Percentiles rank a stretch among this genome's conserved stretches.
phyloP scores from a whole-genome alignment of 2,888 invertebrate species.

The Stomorhina lunata region DNA sequence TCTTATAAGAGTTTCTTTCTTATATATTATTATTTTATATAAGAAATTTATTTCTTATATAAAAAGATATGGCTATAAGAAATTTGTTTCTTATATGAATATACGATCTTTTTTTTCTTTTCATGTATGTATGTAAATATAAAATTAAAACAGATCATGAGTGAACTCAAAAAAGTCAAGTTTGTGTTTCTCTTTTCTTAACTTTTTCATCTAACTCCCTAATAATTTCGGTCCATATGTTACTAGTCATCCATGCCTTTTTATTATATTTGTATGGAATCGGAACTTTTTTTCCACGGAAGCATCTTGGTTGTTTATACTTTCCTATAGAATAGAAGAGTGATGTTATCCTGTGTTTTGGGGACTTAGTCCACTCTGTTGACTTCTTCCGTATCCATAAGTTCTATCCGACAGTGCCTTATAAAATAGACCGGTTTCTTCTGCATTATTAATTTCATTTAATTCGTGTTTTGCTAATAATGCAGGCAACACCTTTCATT shows the following conservation, averaged over 20 bases:
- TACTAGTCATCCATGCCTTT: slow-evolving; percentile 32
- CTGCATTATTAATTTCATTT: background rate
- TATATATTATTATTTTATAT: background rate
- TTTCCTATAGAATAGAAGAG: slow-evolving; percentile 8
- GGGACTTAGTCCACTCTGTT: too few species aligned
- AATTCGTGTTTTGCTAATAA: background rate
- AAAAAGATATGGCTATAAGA: background rate
- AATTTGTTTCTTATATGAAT: slow-evolving; percentile 23
- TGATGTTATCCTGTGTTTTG: background rate
- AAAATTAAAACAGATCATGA: too few species aligned
- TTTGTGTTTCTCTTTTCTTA: slow-evolving; percentile 2
- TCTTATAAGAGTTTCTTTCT: slow-evolving; percentile 9
- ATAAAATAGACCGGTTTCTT: background rate
- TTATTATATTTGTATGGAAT: slow-evolving; percentile 25
- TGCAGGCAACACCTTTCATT: background rate
- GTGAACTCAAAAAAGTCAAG: too few species aligned
- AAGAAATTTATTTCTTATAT: background rate
- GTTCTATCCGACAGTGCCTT: background rate
- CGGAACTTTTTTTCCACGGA: background rate
- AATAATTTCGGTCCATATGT: slow-evolving; percentile 23
- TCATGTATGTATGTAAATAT: background rate
- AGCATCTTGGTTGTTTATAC: slow-evolving; percentile 5
- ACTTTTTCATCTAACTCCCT: background rate
- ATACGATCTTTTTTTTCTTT: slow-evolving; percentile 13
- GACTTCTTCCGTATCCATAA: background rate